A percentile compares a stretch with the other conserved stretches of the same genome.
Evolutionary conservation across 1,140 invertebrate genomes (phyloP).

Genomic region (Frieseomelitta varia): DNA sequence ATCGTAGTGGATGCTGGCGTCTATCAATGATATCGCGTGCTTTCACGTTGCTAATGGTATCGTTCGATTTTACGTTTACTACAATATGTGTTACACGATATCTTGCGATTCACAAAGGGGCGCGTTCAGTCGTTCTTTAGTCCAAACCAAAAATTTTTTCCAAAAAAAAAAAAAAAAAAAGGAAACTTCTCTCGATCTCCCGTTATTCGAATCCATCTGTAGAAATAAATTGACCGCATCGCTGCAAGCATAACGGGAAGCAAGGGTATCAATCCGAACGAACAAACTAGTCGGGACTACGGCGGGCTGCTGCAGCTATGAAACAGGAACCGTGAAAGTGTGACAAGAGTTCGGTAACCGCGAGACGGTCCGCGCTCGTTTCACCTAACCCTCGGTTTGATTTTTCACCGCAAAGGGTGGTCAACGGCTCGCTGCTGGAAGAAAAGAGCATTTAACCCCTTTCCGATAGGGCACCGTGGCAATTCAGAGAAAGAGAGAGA

Average conservation of each 20-base stretch:
- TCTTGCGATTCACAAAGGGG: too few relatives aligned
- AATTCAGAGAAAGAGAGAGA: too few relatives aligned
- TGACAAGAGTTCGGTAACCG: not conserved
- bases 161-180: too few relatives aligned
- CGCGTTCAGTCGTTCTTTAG: too few relatives aligned
- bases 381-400: conserved; percentile 46
- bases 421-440: conserved; percentile 57
- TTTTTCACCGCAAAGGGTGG: conserved; percentile 56
- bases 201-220: too few relatives aligned
- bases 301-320: not conserved
- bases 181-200: too few relatives aligned
- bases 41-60: not conserved
- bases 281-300: not conserved
- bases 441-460: conserved; percentile 78
- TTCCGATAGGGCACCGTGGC: conserved; percentile 65
- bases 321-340: conserved; percentile 3
- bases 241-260: not conserved
- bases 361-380: conserved; percentile 18
- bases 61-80: not conserved
- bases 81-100: too few relatives aligned
- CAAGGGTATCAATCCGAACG: not conserved
- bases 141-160: too few relatives aligned
- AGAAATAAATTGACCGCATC: not conserved
- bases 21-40: not conserved
- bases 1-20: not conserved